Base-by-base conservation (phyloP, 1,140 invertebrate species). In the Anoplolepis gracilipes region DNA sequence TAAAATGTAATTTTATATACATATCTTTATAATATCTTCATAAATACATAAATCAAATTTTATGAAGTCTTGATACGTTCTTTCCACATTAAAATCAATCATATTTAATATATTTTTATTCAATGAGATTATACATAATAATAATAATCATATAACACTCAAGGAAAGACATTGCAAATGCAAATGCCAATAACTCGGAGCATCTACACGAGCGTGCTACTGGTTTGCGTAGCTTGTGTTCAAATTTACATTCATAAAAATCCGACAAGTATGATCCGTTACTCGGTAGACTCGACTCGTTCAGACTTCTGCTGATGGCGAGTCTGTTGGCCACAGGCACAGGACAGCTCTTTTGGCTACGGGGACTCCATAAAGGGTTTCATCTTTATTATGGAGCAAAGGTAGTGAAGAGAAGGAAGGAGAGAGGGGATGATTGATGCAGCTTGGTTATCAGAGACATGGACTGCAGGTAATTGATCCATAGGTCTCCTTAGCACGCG, bases 401-500 rank as follows among this genome's bases (percentile, higher is more conserved):
- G 59, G 46, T 42, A 67, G 77, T 42, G 55, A 49, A 61, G 13
- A 46, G 55, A 46, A 13, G n/a, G n/a, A 46, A 61, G 22, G n/a
- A 57, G 69, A 67, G 84, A 90, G 93, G 92, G 89, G 89, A 94
- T 94, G 94, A 95, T 95, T 93, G 94, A 95, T 95, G 94, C 91
- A 86, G 73, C n/a, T 28, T 64, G 87, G 90, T 95, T 95, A 95
- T 95, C 94, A 92, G 89, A 79, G 91, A 95, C 94, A 95, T 79
- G 93, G 93, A 84, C 93, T 91, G 81, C 85, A 88, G 93, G 94
- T 94, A 94, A 92, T 70, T 91, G 82, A 90, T 91, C 89, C 92
- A 84, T 65, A 85, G 87, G 88, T 91, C 94, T 94, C 93, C 94
- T 95, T 94, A 94, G 92, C 90, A 87, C 87, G 91, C 13, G 16